Base-by-base conservation (phyloP, 2,113 vertebrate species). In the Burhinus oedicnemus region DNA sequence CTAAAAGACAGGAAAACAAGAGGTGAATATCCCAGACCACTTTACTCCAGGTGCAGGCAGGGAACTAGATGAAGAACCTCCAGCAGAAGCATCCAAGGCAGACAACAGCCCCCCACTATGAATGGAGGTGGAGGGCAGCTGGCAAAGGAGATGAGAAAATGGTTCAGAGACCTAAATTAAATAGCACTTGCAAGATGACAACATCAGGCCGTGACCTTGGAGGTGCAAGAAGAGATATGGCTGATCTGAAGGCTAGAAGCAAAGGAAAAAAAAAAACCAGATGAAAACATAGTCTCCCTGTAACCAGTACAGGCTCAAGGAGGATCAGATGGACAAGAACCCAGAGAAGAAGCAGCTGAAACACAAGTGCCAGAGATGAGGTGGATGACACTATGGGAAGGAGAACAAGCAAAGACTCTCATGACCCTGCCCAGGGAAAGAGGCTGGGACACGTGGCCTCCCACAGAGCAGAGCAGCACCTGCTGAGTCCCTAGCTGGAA, bases 401-500 rank as follows among this genome's bases (percentile, higher is more conserved):
- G 54, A 65, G 16, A 79, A 85, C 11, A 81, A 81, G 62, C 25
- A 88, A 22, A 94, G 60, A 78, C 34, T 14, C 44, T 68, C 2
- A 3, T 23, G 21, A 75, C 57, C 32, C 23, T 60, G 65, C 20
- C 3, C 5, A 87, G 90, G 32, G 19, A 38, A 95, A 81, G 45
- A 30, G 19, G 44, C 80, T 42, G 54, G 36, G 21, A 80, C 60
- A 40, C 0, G 0, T n/a, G 27, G 58, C 45, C 26, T 79, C 32
- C 22, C n/a, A 88, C 55, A 85, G 58, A 95, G 65, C 49, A 20
- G 34, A 76, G 62, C 25, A 94, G 78, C 81, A 94, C 84, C 75
- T 91, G 84, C 82, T 68, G 45, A 91, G 54, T 58, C 26, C 32
- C 29, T 66, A 40, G 58, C 32, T 80, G 45, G 62, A 91, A 90